Base-by-base conservation (phyloP, 53 echinoderm and acorn worm genomes). In the Patiria pectinifera region DNA sequence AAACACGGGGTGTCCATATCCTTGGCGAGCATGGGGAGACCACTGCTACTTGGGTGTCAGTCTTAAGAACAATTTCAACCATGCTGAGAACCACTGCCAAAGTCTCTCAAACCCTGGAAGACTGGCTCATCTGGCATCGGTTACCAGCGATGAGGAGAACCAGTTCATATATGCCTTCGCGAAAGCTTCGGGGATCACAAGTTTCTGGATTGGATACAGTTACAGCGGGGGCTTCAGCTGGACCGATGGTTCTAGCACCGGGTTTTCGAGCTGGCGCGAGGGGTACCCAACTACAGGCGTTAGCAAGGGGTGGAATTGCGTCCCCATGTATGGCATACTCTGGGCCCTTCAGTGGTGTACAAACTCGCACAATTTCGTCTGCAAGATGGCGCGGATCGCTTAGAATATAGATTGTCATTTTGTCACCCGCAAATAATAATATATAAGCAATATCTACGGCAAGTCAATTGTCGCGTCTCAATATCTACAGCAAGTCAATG, bases 41-140 rank as follows among this genome's bases (percentile, higher is more conserved):
- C 23, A 74, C 76, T 87, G 87, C 75, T 87, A 87, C 49, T 16
- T 59, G 10, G 48, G 74, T 76, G 60, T 87, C 74, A 24, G 26
- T 76, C 13, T 15, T 21, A 2, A 1, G 53, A 0, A 5, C 2
- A 53, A 53, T 53, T 53, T 53, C 2, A 0, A 53, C 53, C 23
- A 24, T 1, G 26, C 77, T 7, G 77, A 76, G 25, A 2, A 24
- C 25, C 21, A 76, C 75, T 87, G 87, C 87, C 12, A 23, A 48
- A 26, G 15, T 53, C 53, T n/a, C 2, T 87, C 87, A 6, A 74
- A 72, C 15, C 75, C 76, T 24, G 58, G 23, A 25, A 23, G 59
- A 87, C 72, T 76, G 12, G 49, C 53, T 87, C 74, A 75, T 59
- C 76, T 87, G 76, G 59, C 71, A 49, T 87, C 87, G 53, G 87